Evolutionary conservation across 2,113 vertebrate species (phyloP), one percentile per base, ranked within the genome.

Genomic region (Atherinomorus stipes): DNA sequence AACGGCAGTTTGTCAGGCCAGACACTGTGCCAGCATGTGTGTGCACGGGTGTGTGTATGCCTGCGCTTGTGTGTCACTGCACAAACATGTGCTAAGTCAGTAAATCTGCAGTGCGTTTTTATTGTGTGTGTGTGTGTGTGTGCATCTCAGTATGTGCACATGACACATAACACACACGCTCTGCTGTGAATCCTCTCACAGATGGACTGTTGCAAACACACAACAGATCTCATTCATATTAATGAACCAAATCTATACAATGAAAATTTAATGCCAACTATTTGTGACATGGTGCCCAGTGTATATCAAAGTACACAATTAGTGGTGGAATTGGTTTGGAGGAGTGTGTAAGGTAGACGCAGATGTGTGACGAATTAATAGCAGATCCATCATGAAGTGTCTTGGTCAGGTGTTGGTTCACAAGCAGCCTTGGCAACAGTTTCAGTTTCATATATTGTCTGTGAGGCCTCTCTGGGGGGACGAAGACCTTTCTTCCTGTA

Each of bases 161-260:
- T 28, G 52, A 47, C 18, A 12, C 38, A 31, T 45, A 65, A 51
- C 63, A 53, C 68, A 68, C 54, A 26, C 22, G 50, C 38, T 50
- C 53, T 22, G 42, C 74, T 44, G 65, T 66, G 79, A 47, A 61
- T 75, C 77, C 65, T 40, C 68, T 81, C 87, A 74, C 92, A 93
- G 89, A 93, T 91, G 91, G 85, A 91, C 90, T 78, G 84, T 65
- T 75, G 85, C 90, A 82, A 80, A 85, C 84, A 74, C 86, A 89
- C 86, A 89, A 85, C 88, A 77, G 79, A 76, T 59, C 83, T 90
- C 86, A 87, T 93, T 89, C 86, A 92, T 93, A 90, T 92, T 89
- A 88, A 94, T 87, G 81, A 93, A 76, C 61, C 83, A 86, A 88
- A 93, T 92, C 91, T 88, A 88, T 91, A 89, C 76, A 61, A 88